phyloP scores from a whole-genome alignment of 2,113 vertebrate species.

The Castor canadensis region DNA sequence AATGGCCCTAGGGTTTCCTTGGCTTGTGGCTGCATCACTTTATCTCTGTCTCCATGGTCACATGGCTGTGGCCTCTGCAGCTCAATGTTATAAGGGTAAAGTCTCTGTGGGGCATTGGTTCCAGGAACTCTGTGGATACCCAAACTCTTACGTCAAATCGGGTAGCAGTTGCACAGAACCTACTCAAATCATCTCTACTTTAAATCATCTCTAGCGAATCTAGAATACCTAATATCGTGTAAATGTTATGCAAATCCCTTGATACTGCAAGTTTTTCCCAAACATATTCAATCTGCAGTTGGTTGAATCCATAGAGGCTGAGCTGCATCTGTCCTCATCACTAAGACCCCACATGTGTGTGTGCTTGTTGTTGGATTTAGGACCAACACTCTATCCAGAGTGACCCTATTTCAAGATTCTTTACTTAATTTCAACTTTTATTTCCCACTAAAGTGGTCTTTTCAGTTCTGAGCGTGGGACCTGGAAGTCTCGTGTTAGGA shows the following conservation, averaged over 20 bases:
- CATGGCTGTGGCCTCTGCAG: no score
- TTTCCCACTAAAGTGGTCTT: no score
- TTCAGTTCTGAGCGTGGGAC: not conserved
- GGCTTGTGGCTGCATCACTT: no score
- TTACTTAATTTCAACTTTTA: not conserved
- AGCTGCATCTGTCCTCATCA: rapidly evolving
- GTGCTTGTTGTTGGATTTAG: no score
- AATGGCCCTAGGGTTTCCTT: not conserved
- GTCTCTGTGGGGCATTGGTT: rapidly evolving
- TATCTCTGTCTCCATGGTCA: not conserved
- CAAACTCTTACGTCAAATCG: not conserved
- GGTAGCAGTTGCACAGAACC: rapidly evolving
- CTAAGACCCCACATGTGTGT: no score
- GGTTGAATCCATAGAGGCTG: rapidly evolving
- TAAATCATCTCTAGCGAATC: not conserved
- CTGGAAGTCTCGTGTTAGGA: rapidly evolving
- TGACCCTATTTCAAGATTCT: not conserved
- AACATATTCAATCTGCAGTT: not conserved
- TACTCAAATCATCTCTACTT: rapidly evolving
- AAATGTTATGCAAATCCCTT: not conserved
- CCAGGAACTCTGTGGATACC: not conserved
- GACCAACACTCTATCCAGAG: not conserved
- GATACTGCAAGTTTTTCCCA: rapidly evolving
- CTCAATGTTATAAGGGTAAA: not conserved
- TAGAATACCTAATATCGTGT: not conserved